These are phyloP conservation scores for Pollenia amentaria DNA, from an alignment of 2,888 invertebrate species.

Conservation along the genomic window DNA sequence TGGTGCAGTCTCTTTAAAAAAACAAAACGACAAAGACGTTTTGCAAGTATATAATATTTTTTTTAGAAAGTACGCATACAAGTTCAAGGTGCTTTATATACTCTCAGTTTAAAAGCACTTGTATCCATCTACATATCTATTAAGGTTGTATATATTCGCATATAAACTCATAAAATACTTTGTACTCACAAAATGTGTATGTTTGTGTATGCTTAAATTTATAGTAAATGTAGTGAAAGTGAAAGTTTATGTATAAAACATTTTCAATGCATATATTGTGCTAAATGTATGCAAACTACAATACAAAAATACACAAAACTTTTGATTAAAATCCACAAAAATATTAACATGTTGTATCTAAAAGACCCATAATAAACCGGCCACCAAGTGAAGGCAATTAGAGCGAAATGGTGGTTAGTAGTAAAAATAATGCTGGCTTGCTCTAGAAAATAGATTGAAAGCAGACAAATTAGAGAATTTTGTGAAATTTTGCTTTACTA, in stretches of 20 bases:
- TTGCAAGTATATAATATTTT: neutral
- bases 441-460: neutral
- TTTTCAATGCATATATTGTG: neutral
- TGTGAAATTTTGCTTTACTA: neutral
- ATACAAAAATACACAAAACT: neutral
- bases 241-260: conserved; percentile 5
- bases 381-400: neutral
- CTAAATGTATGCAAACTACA: neutral
- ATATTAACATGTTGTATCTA: neutral
- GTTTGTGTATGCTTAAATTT: neutral
- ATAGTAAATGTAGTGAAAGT: conserved; percentile 13
- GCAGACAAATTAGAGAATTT: neutral
- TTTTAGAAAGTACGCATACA: conserved; percentile 24
- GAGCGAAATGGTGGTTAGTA: neutral
- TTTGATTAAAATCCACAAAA: neutral
- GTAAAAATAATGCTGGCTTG: conserved; percentile 5
- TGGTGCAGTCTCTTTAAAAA: no score
- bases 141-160: no score
- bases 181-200: conserved; percentile 12
- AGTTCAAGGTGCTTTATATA: conserved; percentile 35
- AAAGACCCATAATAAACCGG: neutral
- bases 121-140: neutral
- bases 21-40: neutral
- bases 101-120: neutral
- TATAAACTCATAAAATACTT: neutral